A percentile compares a stretch with the other conserved stretches of the same genome.
These are phyloP conservation scores for Tenthredo distinguenda DNA, from an alignment of 2,888 invertebrate genomes.

Conservation along the genomic window DNA sequence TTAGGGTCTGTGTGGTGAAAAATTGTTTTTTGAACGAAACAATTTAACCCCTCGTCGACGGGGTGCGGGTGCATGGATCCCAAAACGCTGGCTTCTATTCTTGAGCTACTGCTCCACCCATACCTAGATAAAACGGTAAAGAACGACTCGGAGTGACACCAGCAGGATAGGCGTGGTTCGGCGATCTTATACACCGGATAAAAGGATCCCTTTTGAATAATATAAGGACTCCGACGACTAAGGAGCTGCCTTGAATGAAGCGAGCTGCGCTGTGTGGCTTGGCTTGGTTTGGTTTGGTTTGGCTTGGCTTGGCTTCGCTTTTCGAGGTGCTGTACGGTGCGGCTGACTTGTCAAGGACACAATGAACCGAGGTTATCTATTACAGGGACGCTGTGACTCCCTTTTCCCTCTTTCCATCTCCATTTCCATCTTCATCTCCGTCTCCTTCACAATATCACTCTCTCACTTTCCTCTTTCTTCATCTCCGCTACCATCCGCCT, in stretches of 20 bases:
- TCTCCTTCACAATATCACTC: background rate
- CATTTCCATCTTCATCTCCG: background rate
- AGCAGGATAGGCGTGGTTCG: constrained; percentile 46
- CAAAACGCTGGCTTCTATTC: background rate
- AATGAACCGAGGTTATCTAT: constrained; percentile 74
- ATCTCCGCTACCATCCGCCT: background rate
- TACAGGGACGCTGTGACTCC: constrained; percentile 58
- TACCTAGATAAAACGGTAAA: constrained; percentile 14
- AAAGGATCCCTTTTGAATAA: constrained; percentile 50
- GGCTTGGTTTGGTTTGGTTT: background rate
- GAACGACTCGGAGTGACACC: constrained; percentile 45
- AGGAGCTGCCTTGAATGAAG: constrained; percentile 40
- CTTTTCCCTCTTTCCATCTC: constrained; percentile 13
- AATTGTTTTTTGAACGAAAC: background rate
- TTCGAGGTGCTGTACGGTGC: constrained; percentile 7
- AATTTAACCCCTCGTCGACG: background rate
- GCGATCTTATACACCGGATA: constrained; percentile 48
- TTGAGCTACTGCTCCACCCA: background rate
- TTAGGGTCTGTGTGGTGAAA: background rate
- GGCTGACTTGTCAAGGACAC: constrained; percentile 70
- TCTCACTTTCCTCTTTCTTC: background rate
- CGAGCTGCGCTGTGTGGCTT: background rate
- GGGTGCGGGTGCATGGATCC: background rate
- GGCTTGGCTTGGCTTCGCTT: background rate
- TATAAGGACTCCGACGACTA: constrained; percentile 40